These are phyloP conservation scores for Phragmatobia fuliginosa DNA, from an alignment of 2,888 invertebrate species.

Conservation along the genomic window DNA sequence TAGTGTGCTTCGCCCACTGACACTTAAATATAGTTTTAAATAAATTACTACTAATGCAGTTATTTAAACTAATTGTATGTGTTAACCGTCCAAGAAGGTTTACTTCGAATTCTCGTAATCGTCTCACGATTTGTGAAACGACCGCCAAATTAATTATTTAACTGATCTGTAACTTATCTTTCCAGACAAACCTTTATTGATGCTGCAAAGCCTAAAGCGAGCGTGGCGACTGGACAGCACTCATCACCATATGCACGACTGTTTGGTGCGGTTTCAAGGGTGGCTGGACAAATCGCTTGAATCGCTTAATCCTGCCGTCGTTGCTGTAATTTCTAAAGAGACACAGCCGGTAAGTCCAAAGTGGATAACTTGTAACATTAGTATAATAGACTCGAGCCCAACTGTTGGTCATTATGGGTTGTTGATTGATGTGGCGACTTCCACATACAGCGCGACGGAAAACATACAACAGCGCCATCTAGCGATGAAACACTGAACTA, in stretches of 20 bases:
- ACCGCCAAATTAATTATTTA: background rate
- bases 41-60: too few relatives aligned
- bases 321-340: constrained; percentile 85
- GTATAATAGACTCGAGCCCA: too few relatives aligned
- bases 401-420: too few relatives aligned
- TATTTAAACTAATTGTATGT: too few relatives aligned
- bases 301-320: constrained; percentile 80
- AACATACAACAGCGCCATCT: too few relatives aligned
- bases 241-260: constrained; percentile 94
- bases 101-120: background rate
- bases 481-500: too few relatives aligned
- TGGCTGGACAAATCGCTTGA: constrained; percentile 66
- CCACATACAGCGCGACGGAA: too few relatives aligned
- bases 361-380: background rate
- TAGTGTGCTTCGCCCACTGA: too few relatives aligned
- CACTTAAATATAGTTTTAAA: too few relatives aligned
- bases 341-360: constrained; percentile 82
- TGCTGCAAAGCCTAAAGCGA: constrained; percentile 98
- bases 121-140: background rate
- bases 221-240: constrained; percentile 90
- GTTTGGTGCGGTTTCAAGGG: constrained; percentile 91
- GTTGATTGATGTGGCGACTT: too few relatives aligned
- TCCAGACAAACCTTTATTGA: constrained; percentile 94
- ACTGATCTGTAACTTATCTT: constrained; percentile 37
- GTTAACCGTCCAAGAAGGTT: background rate